These are phyloP conservation scores for Recurvirostra avosetta DNA, from an alignment of 2,113 vertebrate genomes.

Conservation along the genomic window DNA sequence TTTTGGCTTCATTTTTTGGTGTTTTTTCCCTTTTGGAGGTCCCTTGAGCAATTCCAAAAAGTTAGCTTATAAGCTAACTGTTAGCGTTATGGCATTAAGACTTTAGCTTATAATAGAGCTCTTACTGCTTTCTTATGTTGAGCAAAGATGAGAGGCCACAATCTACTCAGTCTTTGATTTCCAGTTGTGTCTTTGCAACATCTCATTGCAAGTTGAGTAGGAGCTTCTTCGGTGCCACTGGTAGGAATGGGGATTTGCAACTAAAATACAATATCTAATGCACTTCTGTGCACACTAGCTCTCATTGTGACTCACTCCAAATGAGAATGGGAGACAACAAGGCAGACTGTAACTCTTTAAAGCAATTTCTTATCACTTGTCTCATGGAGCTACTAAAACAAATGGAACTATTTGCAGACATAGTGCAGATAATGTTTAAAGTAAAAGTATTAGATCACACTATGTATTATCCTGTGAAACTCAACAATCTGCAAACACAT, in stretches of 20 bases:
- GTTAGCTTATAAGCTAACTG: accelerated
- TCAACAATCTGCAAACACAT: not conserved
- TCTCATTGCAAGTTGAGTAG: not conserved
- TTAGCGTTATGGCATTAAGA: not conserved
- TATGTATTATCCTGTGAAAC: not conserved
- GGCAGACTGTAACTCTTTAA: not conserved
- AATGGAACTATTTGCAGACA: not conserved
- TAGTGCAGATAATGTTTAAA: not conserved
- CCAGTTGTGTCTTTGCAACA: not conserved
- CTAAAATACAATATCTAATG: not conserved
- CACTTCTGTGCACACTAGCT: not conserved
- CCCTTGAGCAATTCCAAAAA: not conserved
- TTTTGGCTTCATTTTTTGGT: not conserved
- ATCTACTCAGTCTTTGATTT: not conserved
- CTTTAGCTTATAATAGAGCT: not conserved
- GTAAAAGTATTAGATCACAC: not conserved
- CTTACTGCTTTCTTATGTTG: not conserved
- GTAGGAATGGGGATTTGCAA: not conserved
- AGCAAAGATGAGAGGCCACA: not conserved
- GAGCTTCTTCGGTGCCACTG: not conserved
- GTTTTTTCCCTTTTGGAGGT: not conserved
- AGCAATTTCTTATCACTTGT: not conserved
- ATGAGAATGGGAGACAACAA: not conserved
- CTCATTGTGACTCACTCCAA: not conserved
- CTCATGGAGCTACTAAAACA: not conserved